Evolutionary conservation across 2,797 vertebrate species (phyloP).

Genomic region (Adrianichthys oophorus): DNA sequence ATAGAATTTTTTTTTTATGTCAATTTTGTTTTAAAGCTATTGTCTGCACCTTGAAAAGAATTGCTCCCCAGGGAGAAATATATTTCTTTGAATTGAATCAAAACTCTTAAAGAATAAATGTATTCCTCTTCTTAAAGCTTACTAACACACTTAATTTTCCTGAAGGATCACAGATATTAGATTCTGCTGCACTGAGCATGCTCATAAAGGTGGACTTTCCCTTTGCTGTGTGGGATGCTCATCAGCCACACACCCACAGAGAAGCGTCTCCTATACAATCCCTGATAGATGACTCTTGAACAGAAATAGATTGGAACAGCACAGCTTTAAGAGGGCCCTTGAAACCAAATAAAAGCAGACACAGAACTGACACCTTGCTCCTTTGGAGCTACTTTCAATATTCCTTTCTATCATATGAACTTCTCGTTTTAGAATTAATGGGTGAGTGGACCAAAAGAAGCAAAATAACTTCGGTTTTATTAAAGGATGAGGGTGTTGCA

Average conservation of each 20-base stretch:
- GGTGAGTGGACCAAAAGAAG: no score
- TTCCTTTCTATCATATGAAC: no score
- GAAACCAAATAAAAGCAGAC: slow-evolving; percentile 54
- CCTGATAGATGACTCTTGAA: slow-evolving; percentile 64
- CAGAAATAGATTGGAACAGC: slow-evolving; percentile 68
- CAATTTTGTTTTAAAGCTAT: no score
- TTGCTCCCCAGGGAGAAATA: no score
- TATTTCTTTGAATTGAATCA: no score
- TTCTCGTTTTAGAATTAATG: no score
- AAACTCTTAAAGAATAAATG: no score
- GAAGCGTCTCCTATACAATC: slow-evolving; percentile 38
- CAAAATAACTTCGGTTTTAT: no score
- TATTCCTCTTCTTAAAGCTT: no score
- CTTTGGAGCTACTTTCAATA: slow-evolving; percentile 14
- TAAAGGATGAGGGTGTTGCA: no score
- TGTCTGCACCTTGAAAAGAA: no score
- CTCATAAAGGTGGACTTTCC: slow-evolving; percentile 42
- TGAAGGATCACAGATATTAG: slow-evolving; percentile 37
- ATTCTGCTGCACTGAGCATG: slow-evolving; percentile 38
- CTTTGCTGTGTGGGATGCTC: slow-evolving; percentile 45
- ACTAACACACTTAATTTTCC: slow-evolving; percentile 9
- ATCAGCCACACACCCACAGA: slow-evolving; percentile 50
- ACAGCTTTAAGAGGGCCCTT: slow-evolving; percentile 50
- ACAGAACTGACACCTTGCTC: slow-evolving; percentile 36
- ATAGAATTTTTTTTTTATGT: no score